These are phyloP conservation scores for Zosterops borbonicus DNA, from an alignment of 2,113 vertebrate genomes.

Conservation along the genomic window DNA sequence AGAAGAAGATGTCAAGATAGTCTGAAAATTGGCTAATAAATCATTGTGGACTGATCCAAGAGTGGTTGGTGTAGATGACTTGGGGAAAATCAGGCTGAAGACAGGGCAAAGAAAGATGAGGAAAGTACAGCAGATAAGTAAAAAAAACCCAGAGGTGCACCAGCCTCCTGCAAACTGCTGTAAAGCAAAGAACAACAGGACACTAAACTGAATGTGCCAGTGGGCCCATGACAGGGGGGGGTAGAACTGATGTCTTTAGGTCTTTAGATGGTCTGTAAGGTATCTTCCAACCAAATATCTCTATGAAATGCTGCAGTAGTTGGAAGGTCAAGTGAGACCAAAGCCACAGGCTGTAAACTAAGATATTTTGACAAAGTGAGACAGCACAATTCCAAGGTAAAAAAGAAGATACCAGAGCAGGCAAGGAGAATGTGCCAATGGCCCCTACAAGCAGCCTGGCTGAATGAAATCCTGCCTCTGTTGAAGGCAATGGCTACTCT, in stretches of 20 bases:
- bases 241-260: neutral
- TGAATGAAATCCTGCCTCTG: neutral
- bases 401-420: neutral
- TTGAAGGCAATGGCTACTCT: neutral
- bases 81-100: neutral
- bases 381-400: neutral
- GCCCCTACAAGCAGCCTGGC: neutral
- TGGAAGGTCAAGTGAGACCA: neutral
- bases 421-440: neutral
- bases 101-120: neutral
- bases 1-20: neutral
- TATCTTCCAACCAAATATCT: neutral
- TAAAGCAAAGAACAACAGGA: neutral
- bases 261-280: neutral
- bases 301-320: neutral
- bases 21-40: neutral
- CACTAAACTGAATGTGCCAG: neutral
- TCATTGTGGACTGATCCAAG: neutral
- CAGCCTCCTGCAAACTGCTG: neutral
- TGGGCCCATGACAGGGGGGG: neutral
- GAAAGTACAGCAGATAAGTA: neutral
- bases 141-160: neutral
- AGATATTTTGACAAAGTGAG: neutral
- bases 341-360: neutral
- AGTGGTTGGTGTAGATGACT: neutral